Evolutionary conservation across 2,888 invertebrate species (phyloP).

Genomic region (Plagiodera versicolora): DNA sequence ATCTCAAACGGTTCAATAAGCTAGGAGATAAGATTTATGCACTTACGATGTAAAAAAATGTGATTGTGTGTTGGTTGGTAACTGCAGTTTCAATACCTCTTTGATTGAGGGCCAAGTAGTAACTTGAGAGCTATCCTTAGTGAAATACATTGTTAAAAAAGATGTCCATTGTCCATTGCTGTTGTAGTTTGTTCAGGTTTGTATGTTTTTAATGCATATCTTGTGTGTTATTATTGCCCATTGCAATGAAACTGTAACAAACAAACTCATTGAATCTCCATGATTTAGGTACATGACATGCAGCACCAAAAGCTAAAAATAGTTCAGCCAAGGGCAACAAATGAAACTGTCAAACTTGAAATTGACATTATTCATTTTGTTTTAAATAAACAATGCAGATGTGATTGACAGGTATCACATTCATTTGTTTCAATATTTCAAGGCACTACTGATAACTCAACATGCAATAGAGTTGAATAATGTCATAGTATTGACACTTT

Average conservation of each 20-base stretch:
- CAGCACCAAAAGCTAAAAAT: slow-evolving; percentile 35
- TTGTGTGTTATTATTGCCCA: slow-evolving; percentile 13
- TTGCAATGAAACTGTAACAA: slow-evolving; percentile 21
- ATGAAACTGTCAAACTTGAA: slow-evolving; percentile 19
- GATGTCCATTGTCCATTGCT: slow-evolving; percentile 29
- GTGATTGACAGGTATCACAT: background rate
- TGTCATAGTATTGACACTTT: too few relatives aligned
- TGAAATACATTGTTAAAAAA: slow-evolving; percentile 39
- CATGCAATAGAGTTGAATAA: too few relatives aligned
- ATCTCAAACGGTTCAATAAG: background rate
- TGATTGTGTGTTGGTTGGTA: slow-evolving; percentile 42
- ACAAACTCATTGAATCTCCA: background rate
- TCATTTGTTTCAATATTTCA: too few relatives aligned
- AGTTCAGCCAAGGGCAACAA: slow-evolving; percentile 32
- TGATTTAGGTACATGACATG: slow-evolving; percentile 22
- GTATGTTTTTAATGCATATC: slow-evolving; percentile 14
- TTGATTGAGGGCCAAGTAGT: slow-evolving; percentile 38
- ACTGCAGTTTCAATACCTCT: slow-evolving; percentile 42
- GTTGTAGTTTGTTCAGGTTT: slow-evolving; percentile 31
- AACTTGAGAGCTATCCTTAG: slow-evolving; percentile 35
- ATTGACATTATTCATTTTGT: background rate
- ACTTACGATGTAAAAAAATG: slow-evolving; percentile 31
- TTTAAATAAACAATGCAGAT: background rate
- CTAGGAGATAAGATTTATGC: background rate
- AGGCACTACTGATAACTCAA: too few relatives aligned